Evolutionary conservation across 2,113 vertebrate genomes (phyloP).

Genomic region (Embiotoca jacksoni): DNA sequence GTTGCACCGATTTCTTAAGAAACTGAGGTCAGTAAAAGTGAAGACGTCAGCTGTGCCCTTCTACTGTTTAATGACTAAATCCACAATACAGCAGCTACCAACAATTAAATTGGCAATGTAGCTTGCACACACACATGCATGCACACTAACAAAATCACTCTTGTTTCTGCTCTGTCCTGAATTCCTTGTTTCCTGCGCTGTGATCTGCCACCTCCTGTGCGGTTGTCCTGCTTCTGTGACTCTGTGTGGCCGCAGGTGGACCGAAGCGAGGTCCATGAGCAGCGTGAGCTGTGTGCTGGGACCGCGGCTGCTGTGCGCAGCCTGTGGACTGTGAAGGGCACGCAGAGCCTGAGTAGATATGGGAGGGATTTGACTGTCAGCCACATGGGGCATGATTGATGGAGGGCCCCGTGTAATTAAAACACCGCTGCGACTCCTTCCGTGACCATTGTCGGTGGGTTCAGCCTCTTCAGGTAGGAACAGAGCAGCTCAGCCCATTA

Average conservation of each 20-base stretch:
- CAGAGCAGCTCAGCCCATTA: constrained; percentile 45
- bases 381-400: constrained; percentile 65
- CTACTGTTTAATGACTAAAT: background rate
- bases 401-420: constrained; percentile 69
- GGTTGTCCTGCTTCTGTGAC: constrained; percentile 34
- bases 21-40: background rate
- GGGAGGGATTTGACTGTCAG: constrained; percentile 77
- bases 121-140: background rate
- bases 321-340: constrained; percentile 77
- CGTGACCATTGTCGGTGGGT: constrained; percentile 30
- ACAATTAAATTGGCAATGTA: background rate
- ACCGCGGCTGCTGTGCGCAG: constrained; percentile 46
- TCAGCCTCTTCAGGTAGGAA: constrained; percentile 49
- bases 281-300: constrained; percentile 36
- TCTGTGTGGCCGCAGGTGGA: constrained; percentile 43
- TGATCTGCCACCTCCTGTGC: constrained; percentile 27
- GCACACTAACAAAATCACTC: background rate
- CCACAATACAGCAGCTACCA: background rate
- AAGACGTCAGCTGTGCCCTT: background rate
- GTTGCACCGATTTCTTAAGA: background rate
- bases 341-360: constrained; percentile 43
- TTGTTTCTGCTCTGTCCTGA: constrained; percentile 23
- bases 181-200: constrained; percentile 21
- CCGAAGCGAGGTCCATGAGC: constrained; percentile 24
- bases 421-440: constrained; percentile 47